Conservation (phyloP, 2,888 invertebrate species). For the Mantis religiosa region DNA sequence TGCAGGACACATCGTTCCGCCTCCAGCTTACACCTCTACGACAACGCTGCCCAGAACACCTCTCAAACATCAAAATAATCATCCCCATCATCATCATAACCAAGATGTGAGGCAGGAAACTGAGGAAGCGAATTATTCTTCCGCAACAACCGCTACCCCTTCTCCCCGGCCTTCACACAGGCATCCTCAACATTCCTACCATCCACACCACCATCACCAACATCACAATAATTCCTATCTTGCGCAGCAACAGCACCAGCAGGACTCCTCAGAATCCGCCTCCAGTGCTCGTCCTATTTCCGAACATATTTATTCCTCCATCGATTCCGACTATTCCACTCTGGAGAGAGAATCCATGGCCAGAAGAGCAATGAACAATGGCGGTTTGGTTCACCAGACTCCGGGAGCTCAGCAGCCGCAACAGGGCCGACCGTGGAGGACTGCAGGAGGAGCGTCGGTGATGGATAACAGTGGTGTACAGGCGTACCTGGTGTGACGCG, state of each 20-base stretch:
- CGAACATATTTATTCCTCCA: conserved; percentile 86
- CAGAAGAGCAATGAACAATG: conserved; percentile 28
- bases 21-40: conserved; percentile 51
- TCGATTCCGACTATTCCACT: conserved; percentile 77
- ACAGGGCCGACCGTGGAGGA: conserved; percentile 43
- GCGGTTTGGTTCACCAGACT: not conserved
- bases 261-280: not conserved
- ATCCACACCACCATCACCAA: not conserved
- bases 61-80: conserved; percentile 26
- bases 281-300: conserved; percentile 65
- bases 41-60: conserved; percentile 36
- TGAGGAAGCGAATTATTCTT: conserved; percentile 61
- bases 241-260: conserved; percentile 38
- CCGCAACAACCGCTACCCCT: conserved; percentile 63
- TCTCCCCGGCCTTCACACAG: conserved; percentile 48
- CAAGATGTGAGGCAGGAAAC: conserved; percentile 35
- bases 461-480: conserved; percentile 47
- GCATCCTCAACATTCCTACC: conserved; percentile 17
- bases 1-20: conserved; percentile 37
- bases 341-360: conserved; percentile 56
- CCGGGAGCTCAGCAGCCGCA: conserved; percentile 35
- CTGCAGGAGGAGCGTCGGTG: conserved; percentile 41
- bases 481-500: conserved; percentile 66
- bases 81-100: conserved; percentile 23
- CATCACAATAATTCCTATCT: not conserved